A percentile compares a stretch with the other conserved stretches of the same genome.
Evolutionary conservation across 2,113 vertebrate species (phyloP).

Genomic region (Thunnus thynnus): DNA sequence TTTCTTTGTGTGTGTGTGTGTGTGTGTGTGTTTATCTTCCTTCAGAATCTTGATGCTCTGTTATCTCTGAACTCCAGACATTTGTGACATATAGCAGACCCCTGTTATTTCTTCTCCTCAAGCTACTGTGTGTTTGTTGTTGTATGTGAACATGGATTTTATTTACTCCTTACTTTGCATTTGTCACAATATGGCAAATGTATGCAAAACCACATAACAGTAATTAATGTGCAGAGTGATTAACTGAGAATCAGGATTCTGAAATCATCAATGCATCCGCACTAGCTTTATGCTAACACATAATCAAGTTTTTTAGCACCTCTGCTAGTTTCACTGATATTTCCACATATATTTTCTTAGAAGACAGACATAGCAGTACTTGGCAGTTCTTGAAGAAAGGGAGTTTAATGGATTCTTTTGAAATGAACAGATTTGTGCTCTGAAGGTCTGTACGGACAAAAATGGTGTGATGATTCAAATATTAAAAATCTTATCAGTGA

Average conservation of each 20-base stretch:
- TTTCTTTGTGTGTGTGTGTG: slow-evolving; percentile 10
- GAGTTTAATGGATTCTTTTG: too few species aligned
- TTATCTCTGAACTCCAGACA: slow-evolving; percentile 60
- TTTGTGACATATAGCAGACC: slow-evolving; percentile 43
- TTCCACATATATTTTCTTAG: too few species aligned
- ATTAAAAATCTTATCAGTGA: too few species aligned
- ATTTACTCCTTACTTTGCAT: not conserved
- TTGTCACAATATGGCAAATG: not conserved
- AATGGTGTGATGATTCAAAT: not conserved
- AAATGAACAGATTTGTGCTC: not conserved
- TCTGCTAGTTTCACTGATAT: too few species aligned
- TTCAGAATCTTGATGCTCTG: slow-evolving; percentile 49
- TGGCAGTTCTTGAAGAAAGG: too few species aligned
- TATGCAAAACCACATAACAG: too few species aligned
- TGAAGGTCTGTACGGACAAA: not conserved
- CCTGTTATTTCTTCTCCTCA: slow-evolving; percentile 27
- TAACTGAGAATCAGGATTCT: too few species aligned
- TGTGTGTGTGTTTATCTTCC: slow-evolving; percentile 37
- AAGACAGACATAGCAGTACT: too few species aligned
- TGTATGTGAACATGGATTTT: not conserved
- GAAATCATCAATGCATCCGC: too few species aligned
- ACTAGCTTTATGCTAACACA: too few species aligned
- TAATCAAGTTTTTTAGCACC: too few species aligned
- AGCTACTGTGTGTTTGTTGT: slow-evolving; percentile 32
- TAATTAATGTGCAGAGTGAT: too few species aligned